These are phyloP conservation scores for Rhorus exstirpatorius DNA, from an alignment of 2,888 invertebrate species.

Conservation along the genomic window DNA sequence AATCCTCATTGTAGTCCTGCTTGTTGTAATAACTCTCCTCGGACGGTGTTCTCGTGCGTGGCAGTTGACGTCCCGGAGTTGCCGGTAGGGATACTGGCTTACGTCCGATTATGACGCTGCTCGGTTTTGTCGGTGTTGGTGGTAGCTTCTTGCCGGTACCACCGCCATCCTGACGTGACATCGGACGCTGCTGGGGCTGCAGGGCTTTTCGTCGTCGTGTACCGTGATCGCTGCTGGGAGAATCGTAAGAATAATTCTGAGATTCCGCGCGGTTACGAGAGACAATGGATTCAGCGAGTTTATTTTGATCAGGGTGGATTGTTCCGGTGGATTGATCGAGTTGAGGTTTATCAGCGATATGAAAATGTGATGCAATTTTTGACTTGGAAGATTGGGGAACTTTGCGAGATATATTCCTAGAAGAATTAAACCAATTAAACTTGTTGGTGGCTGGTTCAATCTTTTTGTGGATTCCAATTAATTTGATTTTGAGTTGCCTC, in stretches of 20 bases:
- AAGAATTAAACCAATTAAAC: too few relatives aligned
- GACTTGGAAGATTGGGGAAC: too few relatives aligned
- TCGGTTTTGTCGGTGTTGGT: slow-evolving; percentile 84
- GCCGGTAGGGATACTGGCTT: slow-evolving; percentile 87
- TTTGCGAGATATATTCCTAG: too few relatives aligned
- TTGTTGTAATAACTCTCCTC: slow-evolving; percentile 86
- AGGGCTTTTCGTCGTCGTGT: slow-evolving; percentile 79
- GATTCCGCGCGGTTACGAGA: too few relatives aligned
- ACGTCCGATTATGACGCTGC: slow-evolving; percentile 78
- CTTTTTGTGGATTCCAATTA: too few relatives aligned
- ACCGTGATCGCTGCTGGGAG: slow-evolving; percentile 74
- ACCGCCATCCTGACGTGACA: slow-evolving; percentile 81
- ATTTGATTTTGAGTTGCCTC: too few relatives aligned
- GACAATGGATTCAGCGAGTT: too few relatives aligned
- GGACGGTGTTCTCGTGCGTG: slow-evolving; percentile 82
- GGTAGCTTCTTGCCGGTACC: slow-evolving; percentile 84
- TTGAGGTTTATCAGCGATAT: too few relatives aligned
- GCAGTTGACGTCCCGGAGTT: slow-evolving; percentile 87
- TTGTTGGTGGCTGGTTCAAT: too few relatives aligned
- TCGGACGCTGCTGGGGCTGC: slow-evolving; percentile 81
- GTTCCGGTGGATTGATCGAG: too few relatives aligned
- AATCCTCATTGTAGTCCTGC: slow-evolving; percentile 89
- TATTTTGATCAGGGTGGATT: too few relatives aligned
- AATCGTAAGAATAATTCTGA: background rate
- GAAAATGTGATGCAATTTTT: too few relatives aligned